phyloP scores from a whole-genome alignment of 2,888 invertebrate genomes.

The Hydropsyche betteni region DNA sequence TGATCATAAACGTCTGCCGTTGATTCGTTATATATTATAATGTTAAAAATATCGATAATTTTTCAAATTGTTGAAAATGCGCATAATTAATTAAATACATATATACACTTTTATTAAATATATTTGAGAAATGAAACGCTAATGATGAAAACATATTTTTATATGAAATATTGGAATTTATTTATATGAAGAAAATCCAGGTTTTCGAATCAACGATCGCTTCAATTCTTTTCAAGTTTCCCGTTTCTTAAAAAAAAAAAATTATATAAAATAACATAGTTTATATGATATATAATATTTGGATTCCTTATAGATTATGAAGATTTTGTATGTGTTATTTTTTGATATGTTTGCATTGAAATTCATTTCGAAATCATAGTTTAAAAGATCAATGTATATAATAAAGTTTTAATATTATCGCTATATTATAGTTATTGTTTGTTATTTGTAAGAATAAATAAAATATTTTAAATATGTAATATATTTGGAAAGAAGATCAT shows the following conservation, averaged over 20 bases:
- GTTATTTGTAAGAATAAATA: conserved; percentile 10
- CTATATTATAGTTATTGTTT: conserved; percentile 11
- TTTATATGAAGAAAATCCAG: conserved; percentile 12
- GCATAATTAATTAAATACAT: neutral
- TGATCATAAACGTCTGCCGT: conserved; percentile 20
- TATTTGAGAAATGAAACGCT: conserved; percentile 16
- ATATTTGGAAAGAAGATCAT: conserved; percentile 6
- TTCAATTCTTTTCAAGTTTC: neutral
- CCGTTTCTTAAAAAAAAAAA: conserved; percentile 1
- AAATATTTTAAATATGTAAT: no score
- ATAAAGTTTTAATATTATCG: conserved; percentile 12
- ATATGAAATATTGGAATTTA: conserved; percentile 28
- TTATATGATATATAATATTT: neutral
- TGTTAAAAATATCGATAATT: conserved; percentile 8
- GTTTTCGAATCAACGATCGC: conserved; percentile 9
- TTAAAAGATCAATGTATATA: conserved; percentile 10
- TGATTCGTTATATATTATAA: conserved; percentile 18
- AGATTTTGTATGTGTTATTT: conserved; percentile 21
- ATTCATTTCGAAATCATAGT: conserved; percentile 20
- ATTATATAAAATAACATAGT: no score
- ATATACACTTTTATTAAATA: conserved; percentile 22
- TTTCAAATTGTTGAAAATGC: conserved; percentile 11
- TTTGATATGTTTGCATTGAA: conserved; percentile 8
- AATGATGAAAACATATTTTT: conserved; percentile 21
- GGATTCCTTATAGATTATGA: conserved; percentile 3